These are phyloP conservation scores for Cyclargus thomasi DNA, from an alignment of 1,140 invertebrate genomes.

Conservation along the genomic window DNA sequence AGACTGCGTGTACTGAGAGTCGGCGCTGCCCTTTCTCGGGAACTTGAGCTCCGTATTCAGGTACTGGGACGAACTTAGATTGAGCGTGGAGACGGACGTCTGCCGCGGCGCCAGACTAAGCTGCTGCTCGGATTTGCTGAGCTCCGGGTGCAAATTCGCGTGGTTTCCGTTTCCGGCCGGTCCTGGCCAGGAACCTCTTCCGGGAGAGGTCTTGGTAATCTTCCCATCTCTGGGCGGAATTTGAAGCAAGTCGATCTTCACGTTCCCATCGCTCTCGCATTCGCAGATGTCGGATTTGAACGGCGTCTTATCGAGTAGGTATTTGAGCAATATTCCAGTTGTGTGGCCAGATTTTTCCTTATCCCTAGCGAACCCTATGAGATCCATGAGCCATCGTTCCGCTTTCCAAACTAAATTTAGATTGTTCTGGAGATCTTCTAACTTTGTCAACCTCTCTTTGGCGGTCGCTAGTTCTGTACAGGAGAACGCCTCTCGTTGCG, in stretches of 20 bases:
- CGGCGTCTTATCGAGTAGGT: conserved; percentile 68
- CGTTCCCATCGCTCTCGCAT: conserved; percentile 40
- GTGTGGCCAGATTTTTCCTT: conserved; percentile 75
- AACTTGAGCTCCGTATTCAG: conserved; percentile 69
- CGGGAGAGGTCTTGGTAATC: conserved; percentile 83
- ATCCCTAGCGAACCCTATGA: conserved; percentile 93
- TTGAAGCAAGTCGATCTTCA: conserved; percentile 78
- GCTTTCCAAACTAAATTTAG: conserved; percentile 93
- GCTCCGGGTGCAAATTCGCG: conserved; percentile 79
- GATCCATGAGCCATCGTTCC: conserved; percentile 95
- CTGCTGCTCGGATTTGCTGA: conserved; percentile 90
- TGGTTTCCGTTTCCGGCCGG: conserved; percentile 79
- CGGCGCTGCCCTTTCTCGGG: conserved; percentile 79
- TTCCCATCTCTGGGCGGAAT: conserved; percentile 83
- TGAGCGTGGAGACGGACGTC: conserved; percentile 67
- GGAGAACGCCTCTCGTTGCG: conserved; percentile 94
- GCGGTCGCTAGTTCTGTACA: conserved; percentile 89
- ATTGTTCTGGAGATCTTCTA: conserved; percentile 88
- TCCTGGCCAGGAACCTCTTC: conserved; percentile 88
- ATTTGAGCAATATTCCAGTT: conserved; percentile 65
- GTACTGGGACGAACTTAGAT: conserved; percentile 72
- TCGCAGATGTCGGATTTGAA: conserved; percentile 42
- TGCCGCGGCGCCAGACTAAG: conserved; percentile 75
- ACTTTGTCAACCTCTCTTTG: conserved; percentile 86
- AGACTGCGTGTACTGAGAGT: conserved; percentile 74